Evolutionary conservation across 35 echinoderm and acorn worm species (phyloP), one percentile per base, ranked within the genome.

Genomic region (Apostichopus californicus): DNA sequence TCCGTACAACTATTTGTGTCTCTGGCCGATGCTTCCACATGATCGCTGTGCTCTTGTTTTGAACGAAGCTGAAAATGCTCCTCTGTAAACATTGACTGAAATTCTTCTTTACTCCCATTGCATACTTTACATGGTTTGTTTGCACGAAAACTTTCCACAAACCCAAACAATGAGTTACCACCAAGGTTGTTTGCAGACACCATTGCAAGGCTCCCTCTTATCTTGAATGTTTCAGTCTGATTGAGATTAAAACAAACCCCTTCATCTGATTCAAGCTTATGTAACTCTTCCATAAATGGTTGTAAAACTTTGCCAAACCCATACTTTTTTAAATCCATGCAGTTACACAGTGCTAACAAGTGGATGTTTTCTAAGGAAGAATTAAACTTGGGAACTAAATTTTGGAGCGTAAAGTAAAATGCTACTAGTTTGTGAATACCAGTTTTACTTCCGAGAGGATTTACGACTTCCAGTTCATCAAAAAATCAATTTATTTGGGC

Each of bases 401-500:
- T 94, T 9, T 90, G 23, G 59, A 94, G 61, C 8, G 59, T 71
- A 71, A 80, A 94, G 52, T 94, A 94, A 77, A 94, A 90, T 8
- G 90, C 4, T 59, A 55, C 93, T 5, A 94, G 79, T 60, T 94
- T 94, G 54, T 94, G 93, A 10, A 58, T 75, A 3, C 7, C 28
- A 26, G 71, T 77, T 57, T 93, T 93, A 57, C 63, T 70, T 13
- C 93, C 93, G 4, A 94, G 17, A 14, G 93, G 86, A 46, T 94
- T 90, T 5, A 80, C 55, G 56, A 94, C 87, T 55, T 94, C 93
- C 65, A 94, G 52, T 53, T 94, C 93, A 90, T 94, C 92, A 87
- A 89, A 94, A 57, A 80, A 94, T 56, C 90, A 70, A 8, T 93
- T 81, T 53, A 93, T 3, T 21, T 82, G 65, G 17, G 86, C 23